Evolutionary conservation across 2,113 vertebrate species (phyloP), one percentile per base, ranked within the genome.

Genomic region (Trochalopteron elliotii): DNA sequence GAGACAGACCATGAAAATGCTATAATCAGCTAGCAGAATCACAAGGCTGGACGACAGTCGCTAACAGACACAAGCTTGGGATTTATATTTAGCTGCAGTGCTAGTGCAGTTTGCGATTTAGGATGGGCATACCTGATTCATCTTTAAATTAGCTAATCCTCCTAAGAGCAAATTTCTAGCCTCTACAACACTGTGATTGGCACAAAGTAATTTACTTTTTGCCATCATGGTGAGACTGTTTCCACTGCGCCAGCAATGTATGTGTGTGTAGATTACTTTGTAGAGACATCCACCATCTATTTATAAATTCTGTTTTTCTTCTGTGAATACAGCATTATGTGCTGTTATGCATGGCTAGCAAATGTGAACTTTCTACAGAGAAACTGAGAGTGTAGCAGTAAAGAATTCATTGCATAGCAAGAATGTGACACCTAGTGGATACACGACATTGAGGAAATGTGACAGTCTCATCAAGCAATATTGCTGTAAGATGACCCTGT

Each of bases 361-460:
- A 83, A 86, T 10, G 39, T 8, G 4, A 94, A 78, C 56, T 50
- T 92, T 89, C 78, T 30, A 59, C 61, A 68, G 60, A 77, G 61
- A 69, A 81, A 65, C 3, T 19, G 55, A 42, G 23, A 42, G 9
- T 10, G 4, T 23, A 49, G 28, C 35, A 45, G 40, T 37, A 30
- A 55, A 56, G 76, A 83, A 90, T 70, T 89, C 76, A 81, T 92
- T 86, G 60, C 42, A 12, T 40, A 91, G 95, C 86, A 81, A 92
- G 89, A 95, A 94, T 68, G 56, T 94, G 95, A 97, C 96, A 95
- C 94, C 96, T 97, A 97, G 96, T 95, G 95, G 95, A 86, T 74
- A 75, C 42, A 88, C 0, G 1, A 45, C 60, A 67, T 9, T 59
- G 57, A 67, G 40, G 56, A 87, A 90, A 78, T 42, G 42, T 49